Evolutionary conservation across 1,140 invertebrate genomes (phyloP).

Genomic region (Holcopasites calliopsidis): DNA sequence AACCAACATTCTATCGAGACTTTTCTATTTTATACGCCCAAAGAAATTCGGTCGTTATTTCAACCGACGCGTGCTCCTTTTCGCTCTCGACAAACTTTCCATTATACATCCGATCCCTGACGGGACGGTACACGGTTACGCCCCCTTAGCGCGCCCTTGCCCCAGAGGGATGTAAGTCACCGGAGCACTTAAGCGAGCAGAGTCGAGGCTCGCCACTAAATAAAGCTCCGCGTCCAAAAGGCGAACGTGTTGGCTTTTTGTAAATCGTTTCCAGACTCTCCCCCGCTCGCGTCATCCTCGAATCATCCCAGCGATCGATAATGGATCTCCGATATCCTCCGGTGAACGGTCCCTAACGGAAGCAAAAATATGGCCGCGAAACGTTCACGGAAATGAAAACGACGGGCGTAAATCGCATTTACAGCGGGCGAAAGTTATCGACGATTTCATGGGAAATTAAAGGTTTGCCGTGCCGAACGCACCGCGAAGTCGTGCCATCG

Average conservation of each 20-base stretch:
- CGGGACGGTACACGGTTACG: slow-evolving; percentile 61
- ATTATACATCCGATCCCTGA: slow-evolving; percentile 42
- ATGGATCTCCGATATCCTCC: not conserved
- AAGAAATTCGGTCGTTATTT: slow-evolving; percentile 11
- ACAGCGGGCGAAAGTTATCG: slow-evolving; percentile 20
- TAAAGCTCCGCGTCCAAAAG: slow-evolving; percentile 64
- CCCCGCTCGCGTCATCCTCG: slow-evolving; percentile 19
- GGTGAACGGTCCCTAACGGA: not conserved
- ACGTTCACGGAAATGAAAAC: not conserved
- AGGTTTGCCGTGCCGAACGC: not conserved
- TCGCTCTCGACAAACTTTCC: slow-evolving; percentile 40
- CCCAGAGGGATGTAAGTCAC: slow-evolving; percentile 68
- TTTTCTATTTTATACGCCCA: no score
- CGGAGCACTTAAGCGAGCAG: slow-evolving; percentile 67
- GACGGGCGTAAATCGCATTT: slow-evolving; percentile 21
- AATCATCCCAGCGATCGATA: slow-evolving; percentile 5
- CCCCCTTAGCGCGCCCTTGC: slow-evolving; percentile 64
- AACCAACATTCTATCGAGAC: no score
- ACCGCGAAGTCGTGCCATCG: slow-evolving; percentile 42
- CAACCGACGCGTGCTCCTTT: slow-evolving; percentile 10
- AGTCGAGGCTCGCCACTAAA: slow-evolving; percentile 64
- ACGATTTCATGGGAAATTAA: slow-evolving; percentile 29
- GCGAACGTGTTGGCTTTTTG: slow-evolving; percentile 47
- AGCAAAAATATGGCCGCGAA: not conserved
- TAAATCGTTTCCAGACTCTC: slow-evolving; percentile 23